A percentile compares a stretch with the other conserved stretches of the same genome.
phyloP scores from a whole-genome alignment of 1,140 invertebrate species.

The Dolichoris vasculosae region DNA sequence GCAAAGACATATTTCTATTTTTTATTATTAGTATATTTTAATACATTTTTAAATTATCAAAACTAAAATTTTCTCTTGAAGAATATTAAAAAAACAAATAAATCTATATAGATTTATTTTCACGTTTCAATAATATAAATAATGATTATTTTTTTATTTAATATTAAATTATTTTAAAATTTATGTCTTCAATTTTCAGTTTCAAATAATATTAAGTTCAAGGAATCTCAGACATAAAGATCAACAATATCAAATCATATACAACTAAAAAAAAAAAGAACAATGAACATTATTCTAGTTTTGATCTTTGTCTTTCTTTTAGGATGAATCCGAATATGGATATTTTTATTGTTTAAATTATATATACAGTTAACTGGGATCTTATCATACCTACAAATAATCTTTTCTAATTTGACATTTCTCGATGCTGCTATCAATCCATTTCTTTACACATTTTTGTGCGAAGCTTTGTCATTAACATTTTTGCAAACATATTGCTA shows the following conservation, averaged over 20 bases:
- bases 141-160: no score
- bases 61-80: no score
- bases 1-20: no score
- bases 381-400: constrained; percentile 69
- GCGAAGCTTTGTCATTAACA: constrained; percentile 68
- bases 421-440: constrained; percentile 76
- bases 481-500: constrained; percentile 21
- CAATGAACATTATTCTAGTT: constrained; percentile 75
- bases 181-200: constrained; percentile 55
- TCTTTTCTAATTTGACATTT: constrained; percentile 72
- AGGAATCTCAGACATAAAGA: constrained; percentile 13
- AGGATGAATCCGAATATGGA: constrained; percentile 75
- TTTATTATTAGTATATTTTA: no score
- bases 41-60: no score
- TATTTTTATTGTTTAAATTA: constrained; percentile 72
- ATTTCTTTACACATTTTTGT: constrained; percentile 76
- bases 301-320: constrained; percentile 74
- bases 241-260: constrained; percentile 56
- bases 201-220: constrained; percentile 48
- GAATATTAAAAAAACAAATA: no score
- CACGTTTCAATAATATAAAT: no score
- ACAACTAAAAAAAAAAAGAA: constrained; percentile 74
- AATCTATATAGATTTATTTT: no score
- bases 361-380: constrained; percentile 59
- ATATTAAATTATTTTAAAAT: no score